phyloP scores from a whole-genome alignment of 2,888 invertebrate genomes.

The Dolichopus griseipennis region DNA sequence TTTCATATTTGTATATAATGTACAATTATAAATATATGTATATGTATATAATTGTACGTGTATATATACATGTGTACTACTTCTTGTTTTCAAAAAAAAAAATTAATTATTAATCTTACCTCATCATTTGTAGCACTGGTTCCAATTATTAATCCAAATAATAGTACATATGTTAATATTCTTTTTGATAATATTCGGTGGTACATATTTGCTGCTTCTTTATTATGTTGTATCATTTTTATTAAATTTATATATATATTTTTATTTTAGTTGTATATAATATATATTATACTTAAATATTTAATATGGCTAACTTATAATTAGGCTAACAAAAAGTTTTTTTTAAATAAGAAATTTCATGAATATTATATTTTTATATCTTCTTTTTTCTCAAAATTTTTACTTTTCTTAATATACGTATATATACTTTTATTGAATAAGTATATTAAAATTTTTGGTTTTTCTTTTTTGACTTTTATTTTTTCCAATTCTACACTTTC shows the following conservation, averaged over 20 bases:
- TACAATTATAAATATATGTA: too few species aligned
- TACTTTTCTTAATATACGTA: too few species aligned
- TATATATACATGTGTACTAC: too few species aligned
- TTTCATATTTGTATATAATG: too few species aligned
- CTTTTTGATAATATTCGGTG: conserved; percentile 4
- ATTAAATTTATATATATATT: not conserved
- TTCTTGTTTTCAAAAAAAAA: too few species aligned
- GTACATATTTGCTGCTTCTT: conserved; percentile 1
- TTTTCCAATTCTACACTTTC: too few species aligned
- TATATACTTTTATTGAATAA: too few species aligned
- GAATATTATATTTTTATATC: not conserved
- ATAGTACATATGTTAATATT: not conserved
- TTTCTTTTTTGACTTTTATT: too few species aligned
- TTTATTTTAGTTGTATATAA: not conserved
- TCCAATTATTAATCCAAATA: not conserved
- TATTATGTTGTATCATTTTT: not conserved
- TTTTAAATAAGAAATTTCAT: not conserved
- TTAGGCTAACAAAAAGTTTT: not conserved
- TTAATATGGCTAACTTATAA: not conserved
- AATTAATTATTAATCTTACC: not conserved
- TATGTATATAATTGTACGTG: too few species aligned
- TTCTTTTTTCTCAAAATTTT: too few species aligned
- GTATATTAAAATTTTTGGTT: too few species aligned
- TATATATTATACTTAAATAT: not conserved
- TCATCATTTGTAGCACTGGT: not conserved